phyloP scores from a whole-genome alignment of 2,888 invertebrate genomes.

The Aspidiotus destructor region DNA sequence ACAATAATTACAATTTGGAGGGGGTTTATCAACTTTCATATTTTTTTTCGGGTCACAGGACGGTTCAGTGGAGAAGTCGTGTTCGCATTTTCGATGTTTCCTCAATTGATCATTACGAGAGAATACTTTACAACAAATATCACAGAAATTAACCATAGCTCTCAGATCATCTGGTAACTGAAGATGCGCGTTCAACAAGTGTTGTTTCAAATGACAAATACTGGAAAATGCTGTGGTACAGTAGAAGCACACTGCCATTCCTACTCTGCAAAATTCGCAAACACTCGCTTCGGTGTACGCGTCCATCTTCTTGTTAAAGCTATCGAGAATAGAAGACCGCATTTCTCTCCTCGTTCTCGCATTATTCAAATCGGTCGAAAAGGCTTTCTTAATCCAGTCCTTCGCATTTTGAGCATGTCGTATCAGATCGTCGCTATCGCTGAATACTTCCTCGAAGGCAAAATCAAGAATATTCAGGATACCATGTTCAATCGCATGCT shows the following conservation, averaged over 20 bases:
- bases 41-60: too few species aligned
- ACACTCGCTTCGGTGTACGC: too few species aligned
- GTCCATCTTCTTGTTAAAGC: not conserved
- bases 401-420: not conserved
- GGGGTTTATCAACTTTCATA: not conserved
- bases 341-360: not conserved
- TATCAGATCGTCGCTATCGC: not conserved
- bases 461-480: not conserved
- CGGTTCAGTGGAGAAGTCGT: not conserved
- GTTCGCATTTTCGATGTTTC: slow-evolving; percentile 6
- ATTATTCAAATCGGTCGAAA: not conserved
- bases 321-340: not conserved
- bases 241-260: not conserved
- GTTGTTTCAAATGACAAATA: slow-evolving; percentile 5
- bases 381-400: slow-evolving; percentile 6
- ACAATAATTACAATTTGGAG: slow-evolving; percentile 13
- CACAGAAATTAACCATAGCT: slow-evolving; percentile 4
- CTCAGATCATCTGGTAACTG: not conserved
- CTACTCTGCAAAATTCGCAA: not conserved
- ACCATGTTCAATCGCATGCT: not conserved
- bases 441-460: not conserved
- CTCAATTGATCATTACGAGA: not conserved
- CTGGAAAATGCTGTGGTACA: not conserved
- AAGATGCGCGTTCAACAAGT: slow-evolving; percentile 4
- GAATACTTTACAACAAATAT: not conserved